Evolutionary conservation across 2,888 invertebrate species (phyloP), one percentile per base, ranked within the genome.

Genomic region (Agapostemon virescens): DNA sequence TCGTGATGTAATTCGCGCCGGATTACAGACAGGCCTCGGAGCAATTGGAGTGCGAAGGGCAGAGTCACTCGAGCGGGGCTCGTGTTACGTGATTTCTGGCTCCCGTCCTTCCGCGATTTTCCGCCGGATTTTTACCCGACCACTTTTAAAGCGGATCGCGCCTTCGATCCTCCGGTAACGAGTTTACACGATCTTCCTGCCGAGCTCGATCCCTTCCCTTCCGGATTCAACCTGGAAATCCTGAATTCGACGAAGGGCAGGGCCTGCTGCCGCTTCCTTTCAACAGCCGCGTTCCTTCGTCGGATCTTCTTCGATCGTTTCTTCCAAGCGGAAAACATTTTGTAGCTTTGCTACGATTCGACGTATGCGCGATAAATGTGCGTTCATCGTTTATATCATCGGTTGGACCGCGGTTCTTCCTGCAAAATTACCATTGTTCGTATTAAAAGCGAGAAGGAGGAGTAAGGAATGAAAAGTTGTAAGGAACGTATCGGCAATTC

Each of bases 31-130:
- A 73, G 36, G 63, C 63, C 84, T 75, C 79, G 80, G 38, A 85
- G 85, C 82, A 88, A 88, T 86, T 88, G 86, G 88, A 88, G 87
- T 90, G 86, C 87, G 88, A 88, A 89, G 88, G 88, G 87, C 86
- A 89, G 82, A 84, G 85, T 81, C 76, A 80, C 82, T 83, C 85
- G 85, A 82, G 71, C 84, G 79, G 61, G 61, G 73, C 40, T 86
- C 79, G 67, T 67, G 42, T 85, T 84, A 81, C 84, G 69, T 73
- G 74, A 85, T 76, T 83, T 78, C 72, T 77, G 67, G 42, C 69
- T 72, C 68, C 71, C 79, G 67, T 79, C 71, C 73, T 80, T 74
- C 74, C 68, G 74, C 52, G 45, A 67, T 70, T 77, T 75, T 69
- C 45, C 52, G 61, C 20, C 36, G 33, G 58, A 64, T 26, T 38